Evolutionary conservation across 2,888 invertebrate genomes (phyloP).

Genomic region (Spodoptera picta): DNA sequence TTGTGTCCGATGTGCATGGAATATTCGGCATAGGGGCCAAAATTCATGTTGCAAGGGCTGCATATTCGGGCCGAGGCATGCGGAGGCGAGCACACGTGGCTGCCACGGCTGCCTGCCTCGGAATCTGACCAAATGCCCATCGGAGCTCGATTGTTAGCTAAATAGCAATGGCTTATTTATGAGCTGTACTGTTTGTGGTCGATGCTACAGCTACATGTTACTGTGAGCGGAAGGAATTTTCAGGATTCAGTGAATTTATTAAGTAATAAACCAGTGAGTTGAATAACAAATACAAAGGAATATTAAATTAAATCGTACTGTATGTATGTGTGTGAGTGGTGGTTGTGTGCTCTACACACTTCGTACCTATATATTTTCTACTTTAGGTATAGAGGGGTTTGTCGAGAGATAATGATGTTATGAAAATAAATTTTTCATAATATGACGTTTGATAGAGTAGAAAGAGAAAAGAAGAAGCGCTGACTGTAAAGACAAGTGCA

Average conservation of each 20-base stretch:
- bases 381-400: too few relatives aligned
- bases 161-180: slow-evolving; percentile 86
- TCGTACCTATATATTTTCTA: too few relatives aligned
- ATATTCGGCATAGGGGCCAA: slow-evolving; percentile 85
- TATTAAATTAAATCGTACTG: slow-evolving; percentile 24
- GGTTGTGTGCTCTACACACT: too few relatives aligned
- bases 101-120: slow-evolving; percentile 80
- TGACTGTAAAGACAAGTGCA: too few relatives aligned
- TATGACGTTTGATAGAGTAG: too few relatives aligned
- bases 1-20: slow-evolving; percentile 79
- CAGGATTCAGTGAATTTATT: slow-evolving; percentile 50
- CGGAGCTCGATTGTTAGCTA: slow-evolving; percentile 83
- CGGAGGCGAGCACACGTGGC: slow-evolving; percentile 86
- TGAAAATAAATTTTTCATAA: too few relatives aligned
- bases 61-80: slow-evolving; percentile 84
- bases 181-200: slow-evolving; percentile 69
- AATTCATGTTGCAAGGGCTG: slow-evolving; percentile 81
- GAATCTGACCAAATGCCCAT: slow-evolving; percentile 88
- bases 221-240: slow-evolving; percentile 64
- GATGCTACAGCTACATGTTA: slow-evolving; percentile 64
- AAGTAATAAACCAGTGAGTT: slow-evolving; percentile 45
- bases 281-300: slow-evolving; percentile 44
- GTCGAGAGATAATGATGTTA: too few relatives aligned
- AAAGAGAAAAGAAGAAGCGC: too few relatives aligned
- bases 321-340: slow-evolving; percentile 1